Evolutionary conservation across 1,140 invertebrate species (phyloP).

Genomic region (Drosophila repletoides): DNA sequence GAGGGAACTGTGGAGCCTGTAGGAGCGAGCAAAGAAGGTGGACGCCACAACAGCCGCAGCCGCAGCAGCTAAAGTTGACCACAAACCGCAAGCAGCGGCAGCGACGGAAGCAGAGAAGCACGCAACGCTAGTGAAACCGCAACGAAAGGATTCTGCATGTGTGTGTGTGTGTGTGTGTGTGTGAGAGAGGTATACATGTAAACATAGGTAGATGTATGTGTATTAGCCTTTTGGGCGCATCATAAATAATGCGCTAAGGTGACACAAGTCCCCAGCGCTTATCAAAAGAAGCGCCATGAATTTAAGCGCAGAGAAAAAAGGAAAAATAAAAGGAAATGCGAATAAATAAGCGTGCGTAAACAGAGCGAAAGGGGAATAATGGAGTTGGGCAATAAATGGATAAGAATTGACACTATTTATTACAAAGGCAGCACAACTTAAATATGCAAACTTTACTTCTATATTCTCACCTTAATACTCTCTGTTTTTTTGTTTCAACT

Average conservation of each 20-base stretch:
- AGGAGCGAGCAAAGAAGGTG: constrained; percentile 1
- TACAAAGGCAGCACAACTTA: too few species aligned
- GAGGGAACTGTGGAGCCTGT: too few species aligned
- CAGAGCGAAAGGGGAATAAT: constrained; percentile 8
- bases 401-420: constrained; percentile 1
- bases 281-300: constrained; percentile 36
- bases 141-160: constrained; percentile 56
- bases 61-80: too few species aligned
- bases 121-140: constrained; percentile 42
- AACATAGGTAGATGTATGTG: background rate
- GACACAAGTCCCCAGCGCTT: constrained; percentile 38
- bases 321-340: constrained; percentile 17
- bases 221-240: constrained; percentile 23
- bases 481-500: too few species aligned
- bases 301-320: background rate
- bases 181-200: constrained; percentile 1
- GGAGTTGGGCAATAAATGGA: constrained; percentile 24
- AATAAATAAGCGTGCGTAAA: constrained; percentile 23
- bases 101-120: constrained; percentile 15
- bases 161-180: constrained; percentile 10
- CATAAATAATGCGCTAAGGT: constrained; percentile 66
- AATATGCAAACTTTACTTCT: too few species aligned
- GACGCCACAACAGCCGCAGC: constrained; percentile 39
- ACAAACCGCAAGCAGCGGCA: constrained; percentile 44
- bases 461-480: too few species aligned